Percentiles rank a stretch among this genome's conserved stretches.
Conservation (phyloP, 2,888 invertebrate species). For the Helobdella robusta region DNA sequence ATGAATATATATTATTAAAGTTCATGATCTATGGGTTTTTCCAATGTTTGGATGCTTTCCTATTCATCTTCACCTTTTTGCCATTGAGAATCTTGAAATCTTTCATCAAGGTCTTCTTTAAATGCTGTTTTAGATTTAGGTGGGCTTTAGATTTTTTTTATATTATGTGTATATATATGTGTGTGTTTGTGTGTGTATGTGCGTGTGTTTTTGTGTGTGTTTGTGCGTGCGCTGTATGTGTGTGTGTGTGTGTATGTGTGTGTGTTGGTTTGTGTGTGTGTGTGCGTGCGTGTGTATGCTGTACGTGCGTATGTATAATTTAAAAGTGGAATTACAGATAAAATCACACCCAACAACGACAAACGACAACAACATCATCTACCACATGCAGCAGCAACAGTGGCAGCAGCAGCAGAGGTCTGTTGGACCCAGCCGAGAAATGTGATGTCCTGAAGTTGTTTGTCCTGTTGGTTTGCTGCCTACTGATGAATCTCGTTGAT, state of each 20-base stretch:
- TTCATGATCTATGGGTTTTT: conserved; percentile 49
- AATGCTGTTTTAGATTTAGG: conserved; percentile 19
- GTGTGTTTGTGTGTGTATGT: no score
- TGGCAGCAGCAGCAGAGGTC: conserved; percentile 24
- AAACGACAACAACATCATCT: background rate
- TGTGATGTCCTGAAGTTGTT: conserved; percentile 84
- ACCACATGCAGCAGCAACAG: conserved; percentile 17
- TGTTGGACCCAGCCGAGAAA: conserved; percentile 57
- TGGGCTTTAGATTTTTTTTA: background rate
- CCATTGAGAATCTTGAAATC: conserved; percentile 83
- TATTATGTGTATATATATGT: no score
- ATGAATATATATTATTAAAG: conserved; percentile 35
- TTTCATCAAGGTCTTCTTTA: conserved; percentile 60
- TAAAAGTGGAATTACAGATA: no score
- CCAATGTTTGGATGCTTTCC: conserved; percentile 86
- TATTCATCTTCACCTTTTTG: conserved; percentile 92
- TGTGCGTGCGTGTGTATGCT: no score
- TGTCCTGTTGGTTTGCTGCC: conserved; percentile 70
- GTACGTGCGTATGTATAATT: background rate
- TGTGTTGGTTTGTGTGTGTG: no score
- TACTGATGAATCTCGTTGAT: conserved; percentile 78
- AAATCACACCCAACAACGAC: background rate
- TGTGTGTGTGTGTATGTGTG: no score
- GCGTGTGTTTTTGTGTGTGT: no score
- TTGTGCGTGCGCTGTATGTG: no score